Evolutionary conservation across 2,888 invertebrate genomes (phyloP), one percentile per base, ranked within the genome.

Genomic region (Parnassius orleans): DNA sequence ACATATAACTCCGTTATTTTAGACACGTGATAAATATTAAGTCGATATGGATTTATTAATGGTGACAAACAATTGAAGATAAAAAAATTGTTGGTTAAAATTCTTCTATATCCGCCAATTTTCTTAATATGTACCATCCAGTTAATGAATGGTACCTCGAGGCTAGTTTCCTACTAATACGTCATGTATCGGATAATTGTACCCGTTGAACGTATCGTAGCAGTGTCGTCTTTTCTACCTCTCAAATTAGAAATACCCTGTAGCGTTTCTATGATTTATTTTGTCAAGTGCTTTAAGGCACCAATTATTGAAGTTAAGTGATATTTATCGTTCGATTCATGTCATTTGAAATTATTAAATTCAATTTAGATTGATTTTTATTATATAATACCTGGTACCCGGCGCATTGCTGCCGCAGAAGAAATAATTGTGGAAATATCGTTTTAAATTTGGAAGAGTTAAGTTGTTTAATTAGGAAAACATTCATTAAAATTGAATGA

Each of bases 151-250:
- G 33, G 54, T 65, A 69, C 71, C 81, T 78, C 60, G 67, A 67
- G 75, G 79, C 79, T 63, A 66, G 69, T 67, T 73, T 72, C 65
- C 65, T 72, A 70, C 73, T 72, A 75, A 80, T 84, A 77, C 75
- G 82, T 83, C 84, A 79, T 75, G 69, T 68, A 77, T 75, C 76
- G 67, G 69, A 76, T 84, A 84, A 84, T 83, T 81, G 82, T 80
- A 73, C 80, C 80, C 77, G 71, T 69, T 55, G 79, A 78, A 77
- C 65, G 69, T 75, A 70, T 71, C 72, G 68, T 72, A 67, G 66
- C 66, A 60, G 72, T 76, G 74, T 76, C 73, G 72, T 75, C 74
- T 48, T 68, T 74, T 71, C 50, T 43, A 24, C 50, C 57, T 54
- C 61, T n/a, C 53, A 67, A 65, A 68, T 68, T 65, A 66, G 68